phyloP scores from a whole-genome alignment of 2,797 vertebrate genomes.

The Trachops cirrhosus region DNA sequence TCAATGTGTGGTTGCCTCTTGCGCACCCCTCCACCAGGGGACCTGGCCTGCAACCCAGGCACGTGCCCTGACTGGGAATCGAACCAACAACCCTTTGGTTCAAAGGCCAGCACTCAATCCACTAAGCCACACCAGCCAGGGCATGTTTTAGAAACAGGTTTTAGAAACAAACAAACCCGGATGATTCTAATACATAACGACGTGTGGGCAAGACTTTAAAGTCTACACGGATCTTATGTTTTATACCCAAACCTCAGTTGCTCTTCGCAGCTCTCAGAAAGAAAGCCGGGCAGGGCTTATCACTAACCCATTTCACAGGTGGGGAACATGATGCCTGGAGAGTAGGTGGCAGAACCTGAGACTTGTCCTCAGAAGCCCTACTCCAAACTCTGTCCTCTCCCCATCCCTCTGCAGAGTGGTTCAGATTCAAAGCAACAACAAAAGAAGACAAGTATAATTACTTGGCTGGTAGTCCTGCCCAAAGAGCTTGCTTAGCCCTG shows the following conservation, averaged over 20 bases:
- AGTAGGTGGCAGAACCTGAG: not conserved
- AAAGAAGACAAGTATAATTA: not conserved
- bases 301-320: not conserved
- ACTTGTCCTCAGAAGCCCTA: not conserved
- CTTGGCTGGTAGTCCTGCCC: not conserved
- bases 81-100: no score
- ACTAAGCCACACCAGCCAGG: no score
- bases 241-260: not conserved
- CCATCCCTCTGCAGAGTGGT: not conserved
- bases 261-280: not conserved
- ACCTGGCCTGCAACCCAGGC: no score
- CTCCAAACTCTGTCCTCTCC: not conserved
- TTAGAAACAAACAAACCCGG: slow-evolving; percentile 21
- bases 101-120: no score
- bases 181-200: not conserved
- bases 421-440: not conserved
- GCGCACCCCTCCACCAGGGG: no score
- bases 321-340: not conserved
- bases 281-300: not conserved
- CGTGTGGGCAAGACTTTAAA: not conserved
- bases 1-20: no score
- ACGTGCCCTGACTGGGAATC: no score
- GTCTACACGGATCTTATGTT: not conserved
- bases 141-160: not conserved
- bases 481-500: not conserved